These are phyloP conservation scores for Buphagus erythrorhynchus DNA, from an alignment of 2,797 vertebrate genomes.

Conservation along the genomic window DNA sequence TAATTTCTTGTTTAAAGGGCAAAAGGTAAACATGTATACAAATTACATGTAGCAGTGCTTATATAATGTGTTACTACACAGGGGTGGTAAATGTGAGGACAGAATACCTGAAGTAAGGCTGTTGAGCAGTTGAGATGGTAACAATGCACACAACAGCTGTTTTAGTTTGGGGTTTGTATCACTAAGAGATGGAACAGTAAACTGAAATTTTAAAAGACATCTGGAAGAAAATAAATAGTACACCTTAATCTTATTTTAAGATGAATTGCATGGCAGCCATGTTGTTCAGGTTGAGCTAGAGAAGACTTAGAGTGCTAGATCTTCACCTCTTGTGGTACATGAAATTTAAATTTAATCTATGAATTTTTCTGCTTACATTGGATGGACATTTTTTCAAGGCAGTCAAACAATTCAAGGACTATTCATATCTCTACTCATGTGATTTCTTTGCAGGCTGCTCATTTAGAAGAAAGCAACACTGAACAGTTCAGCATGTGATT, in stretches of 20 bases:
- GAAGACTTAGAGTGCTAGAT: not conserved
- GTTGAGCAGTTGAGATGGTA: not conserved
- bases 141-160: not conserved
- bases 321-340: not conserved
- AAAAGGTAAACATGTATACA: not conserved
- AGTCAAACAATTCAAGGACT: not conserved
- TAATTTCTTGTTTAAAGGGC: not conserved
- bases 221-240: not conserved
- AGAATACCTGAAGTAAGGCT: not conserved
- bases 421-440: not conserved
- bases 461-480: slow-evolving; percentile 91
- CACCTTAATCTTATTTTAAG: not conserved
- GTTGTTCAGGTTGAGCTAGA: not conserved
- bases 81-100: not conserved
- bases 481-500: slow-evolving; percentile 45
- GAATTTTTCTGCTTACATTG: not conserved
- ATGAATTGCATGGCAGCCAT: not conserved
- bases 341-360: not conserved
- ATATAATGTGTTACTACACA: not conserved
- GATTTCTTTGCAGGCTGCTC: slow-evolving; percentile 85
- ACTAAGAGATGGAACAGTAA: not conserved
- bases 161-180: not conserved
- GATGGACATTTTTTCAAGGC: not conserved
- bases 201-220: not conserved
- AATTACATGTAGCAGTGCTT: not conserved